Percentiles rank a stretch among this genome's conserved stretches.
Conservation (phyloP, 2,113 vertebrate genomes). For the Bubalus kerabau region DNA sequence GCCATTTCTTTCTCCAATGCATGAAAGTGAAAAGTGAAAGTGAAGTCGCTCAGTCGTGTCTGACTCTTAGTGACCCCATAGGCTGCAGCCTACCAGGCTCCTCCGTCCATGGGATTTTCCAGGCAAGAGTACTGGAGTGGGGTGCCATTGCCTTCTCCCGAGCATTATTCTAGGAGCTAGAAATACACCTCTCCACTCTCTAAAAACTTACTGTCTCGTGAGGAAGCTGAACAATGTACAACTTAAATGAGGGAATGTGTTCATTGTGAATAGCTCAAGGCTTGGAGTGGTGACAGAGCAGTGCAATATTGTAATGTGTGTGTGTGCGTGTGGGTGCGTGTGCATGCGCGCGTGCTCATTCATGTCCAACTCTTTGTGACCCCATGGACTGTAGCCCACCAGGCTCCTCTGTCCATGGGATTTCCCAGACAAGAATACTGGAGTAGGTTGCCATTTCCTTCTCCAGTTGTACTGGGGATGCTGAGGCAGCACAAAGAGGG, state of each 20-base stretch:
- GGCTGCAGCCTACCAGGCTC: too few relatives aligned
- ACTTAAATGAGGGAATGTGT: background rate
- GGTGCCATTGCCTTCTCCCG: background rate
- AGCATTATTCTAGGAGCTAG: background rate
- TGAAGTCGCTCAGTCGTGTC: too few relatives aligned
- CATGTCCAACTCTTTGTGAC: background rate
- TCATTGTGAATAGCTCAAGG: background rate
- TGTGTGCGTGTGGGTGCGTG: background rate
- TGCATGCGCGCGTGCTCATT: accelerated
- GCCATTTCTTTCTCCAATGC: too few relatives aligned
- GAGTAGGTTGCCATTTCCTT: background rate
- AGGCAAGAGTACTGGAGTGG: too few relatives aligned
- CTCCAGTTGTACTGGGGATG: background rate
- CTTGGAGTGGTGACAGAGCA: background rate
- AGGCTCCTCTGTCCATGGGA: background rate
- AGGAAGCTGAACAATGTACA: background rate
- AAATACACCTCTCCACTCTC: background rate
- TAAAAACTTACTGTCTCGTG: background rate
- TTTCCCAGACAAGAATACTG: background rate
- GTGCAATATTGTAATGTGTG: background rate
- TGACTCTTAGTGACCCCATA: too few relatives aligned
- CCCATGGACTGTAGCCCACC: background rate
- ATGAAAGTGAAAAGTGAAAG: too few relatives aligned
- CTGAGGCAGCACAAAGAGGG: too few relatives aligned
- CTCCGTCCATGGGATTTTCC: too few relatives aligned